Evolutionary conservation across 1,140 invertebrate genomes (phyloP).

Genomic region (Drosophila miranda): DNA sequence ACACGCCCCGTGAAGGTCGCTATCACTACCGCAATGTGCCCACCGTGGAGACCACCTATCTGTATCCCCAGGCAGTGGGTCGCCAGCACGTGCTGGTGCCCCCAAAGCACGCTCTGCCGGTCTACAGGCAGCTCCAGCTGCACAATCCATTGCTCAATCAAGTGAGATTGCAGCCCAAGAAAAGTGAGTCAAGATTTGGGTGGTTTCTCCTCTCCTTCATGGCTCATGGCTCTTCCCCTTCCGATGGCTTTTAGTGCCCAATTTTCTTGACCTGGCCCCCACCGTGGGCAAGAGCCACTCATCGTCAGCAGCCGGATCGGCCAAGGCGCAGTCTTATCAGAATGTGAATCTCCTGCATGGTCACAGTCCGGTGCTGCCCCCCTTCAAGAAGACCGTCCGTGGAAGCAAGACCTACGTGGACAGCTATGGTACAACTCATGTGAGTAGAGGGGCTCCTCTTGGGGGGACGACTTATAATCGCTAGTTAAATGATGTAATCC

Average conservation of each 20-base stretch:
- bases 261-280: slow-evolving; percentile 72
- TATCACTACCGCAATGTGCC: slow-evolving; percentile 72
- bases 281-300: slow-evolving; percentile 61
- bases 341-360: slow-evolving; percentile 74
- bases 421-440: slow-evolving; percentile 72
- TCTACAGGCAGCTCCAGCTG: slow-evolving; percentile 72
- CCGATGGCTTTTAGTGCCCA: slow-evolving; percentile 44
- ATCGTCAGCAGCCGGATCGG: slow-evolving; percentile 32
- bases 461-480: background rate
- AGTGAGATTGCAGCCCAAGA: slow-evolving; percentile 77
- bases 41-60: slow-evolving; percentile 78
- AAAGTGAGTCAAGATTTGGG: slow-evolving; percentile 48
- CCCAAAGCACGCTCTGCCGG: slow-evolving; percentile 60
- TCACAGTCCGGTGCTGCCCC: slow-evolving; percentile 49
- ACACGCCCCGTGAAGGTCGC: slow-evolving; percentile 66
- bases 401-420: slow-evolving; percentile 75
- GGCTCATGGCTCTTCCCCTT: slow-evolving; percentile 7
- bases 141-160: slow-evolving; percentile 79
- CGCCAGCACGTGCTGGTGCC: slow-evolving; percentile 59
- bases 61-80: slow-evolving; percentile 78
- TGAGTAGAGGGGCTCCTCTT: slow-evolving; percentile 33
- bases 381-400: slow-evolving; percentile 64
- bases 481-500: slow-evolving; percentile 8
- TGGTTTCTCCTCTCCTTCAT: background rate
- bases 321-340: slow-evolving; percentile 74